Evolutionary conservation across 2,888 invertebrate genomes (phyloP).

Genomic region (Mactromeris polynyma): DNA sequence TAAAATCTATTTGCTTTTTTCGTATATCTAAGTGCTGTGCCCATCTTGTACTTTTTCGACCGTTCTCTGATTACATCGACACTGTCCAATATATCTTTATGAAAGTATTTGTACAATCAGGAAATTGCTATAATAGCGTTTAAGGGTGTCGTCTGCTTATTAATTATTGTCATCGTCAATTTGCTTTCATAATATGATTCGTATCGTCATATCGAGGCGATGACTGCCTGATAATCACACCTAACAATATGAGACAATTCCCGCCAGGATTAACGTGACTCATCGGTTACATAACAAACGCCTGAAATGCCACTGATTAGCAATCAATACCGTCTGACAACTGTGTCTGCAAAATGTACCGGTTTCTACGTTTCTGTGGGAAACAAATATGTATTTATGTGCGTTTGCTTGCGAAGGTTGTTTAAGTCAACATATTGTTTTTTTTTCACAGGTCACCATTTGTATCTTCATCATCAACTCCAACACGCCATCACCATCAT

Average conservation of each 20-base stretch:
- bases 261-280: constrained; percentile 14
- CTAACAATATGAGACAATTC: constrained; percentile 17
- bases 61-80: background rate
- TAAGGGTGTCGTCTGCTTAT: background rate
- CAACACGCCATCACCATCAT: background rate
- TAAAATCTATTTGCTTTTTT: too few relatives aligned
- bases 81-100: background rate
- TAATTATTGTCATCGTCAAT: background rate
- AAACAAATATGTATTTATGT: constrained; percentile 12
- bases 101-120: constrained; percentile 4
- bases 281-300: constrained; percentile 37
- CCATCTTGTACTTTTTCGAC: too few relatives aligned
- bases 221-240: constrained; percentile 3
- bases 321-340: constrained; percentile 42
- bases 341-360: constrained; percentile 32
- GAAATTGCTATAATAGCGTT: background rate
- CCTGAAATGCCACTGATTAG: constrained; percentile 30
- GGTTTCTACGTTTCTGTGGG: background rate
- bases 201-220: background rate
- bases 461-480: background rate
- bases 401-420: background rate
- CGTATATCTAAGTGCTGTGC: too few relatives aligned
- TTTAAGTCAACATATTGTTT: background rate
- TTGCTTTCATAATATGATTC: background rate
- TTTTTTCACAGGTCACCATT: background rate